phyloP scores from a whole-genome alignment of 2,888 invertebrate species.

The Drosophila ochracea region DNA sequence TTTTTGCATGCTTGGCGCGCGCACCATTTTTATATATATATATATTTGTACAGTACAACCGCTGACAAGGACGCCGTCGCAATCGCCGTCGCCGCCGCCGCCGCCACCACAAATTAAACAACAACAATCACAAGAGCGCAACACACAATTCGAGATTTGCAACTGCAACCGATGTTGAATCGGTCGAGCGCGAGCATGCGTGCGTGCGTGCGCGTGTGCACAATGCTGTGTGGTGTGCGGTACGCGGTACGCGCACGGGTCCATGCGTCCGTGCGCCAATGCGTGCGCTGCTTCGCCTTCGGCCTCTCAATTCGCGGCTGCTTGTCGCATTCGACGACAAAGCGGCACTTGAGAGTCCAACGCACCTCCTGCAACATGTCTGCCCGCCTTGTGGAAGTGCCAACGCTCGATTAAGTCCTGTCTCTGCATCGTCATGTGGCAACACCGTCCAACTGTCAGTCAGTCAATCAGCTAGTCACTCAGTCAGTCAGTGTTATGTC shows the following conservation, averaged over 20 bases:
- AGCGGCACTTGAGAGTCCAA: neutral
- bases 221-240: neutral
- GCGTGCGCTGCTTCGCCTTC: conserved; percentile 10
- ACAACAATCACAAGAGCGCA: conserved; percentile 55
- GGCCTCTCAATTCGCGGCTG: neutral
- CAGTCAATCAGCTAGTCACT: neutral
- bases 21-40: conserved; percentile 20
- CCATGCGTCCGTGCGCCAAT: conserved; percentile 2
- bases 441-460: conserved; percentile 8
- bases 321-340: neutral
- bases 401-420: conserved; percentile 1
- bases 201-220: conserved; percentile 2
- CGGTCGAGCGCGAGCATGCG: conserved; percentile 8
- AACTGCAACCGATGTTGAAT: conserved; percentile 15
- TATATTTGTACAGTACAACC: neutral
- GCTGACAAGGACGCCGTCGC: conserved; percentile 5
- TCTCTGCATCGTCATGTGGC: conserved; percentile 11
- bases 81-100: conserved; percentile 5
- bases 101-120: conserved; percentile 84
- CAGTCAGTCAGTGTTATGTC: neutral
- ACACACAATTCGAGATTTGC: conserved; percentile 15
- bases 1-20: conserved; percentile 36
- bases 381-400: conserved; percentile 27
- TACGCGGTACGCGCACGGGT: neutral
- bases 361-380: conserved; percentile 27